A percentile compares a stretch with the other conserved stretches of the same genome.
These are phyloP conservation scores for Noctua janthe DNA, from an alignment of 2,888 invertebrate species.

Conservation along the genomic window DNA sequence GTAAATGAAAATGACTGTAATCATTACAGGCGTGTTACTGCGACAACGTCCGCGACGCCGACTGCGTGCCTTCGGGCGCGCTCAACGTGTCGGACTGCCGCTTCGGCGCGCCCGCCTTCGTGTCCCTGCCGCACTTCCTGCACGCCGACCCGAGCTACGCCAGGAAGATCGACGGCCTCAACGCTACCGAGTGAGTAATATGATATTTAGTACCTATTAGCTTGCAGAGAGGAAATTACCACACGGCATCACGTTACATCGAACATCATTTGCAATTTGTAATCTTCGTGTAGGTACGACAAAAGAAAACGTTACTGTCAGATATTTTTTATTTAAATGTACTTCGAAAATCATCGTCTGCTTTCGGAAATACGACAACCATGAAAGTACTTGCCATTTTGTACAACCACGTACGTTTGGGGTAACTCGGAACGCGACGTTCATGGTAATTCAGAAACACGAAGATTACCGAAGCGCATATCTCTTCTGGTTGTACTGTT, in stretches of 20 bases:
- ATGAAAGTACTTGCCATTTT: no score
- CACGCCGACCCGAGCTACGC: conserved; percentile 92
- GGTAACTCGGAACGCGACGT: background rate
- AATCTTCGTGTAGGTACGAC: no score
- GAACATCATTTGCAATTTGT: no score
- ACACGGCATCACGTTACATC: no score
- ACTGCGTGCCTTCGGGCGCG: conserved; percentile 91
- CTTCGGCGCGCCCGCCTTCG: conserved; percentile 95
- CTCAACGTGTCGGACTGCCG: conserved; percentile 94
- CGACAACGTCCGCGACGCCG: conserved; percentile 78
- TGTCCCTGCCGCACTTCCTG: conserved; percentile 96
- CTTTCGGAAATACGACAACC: no score
- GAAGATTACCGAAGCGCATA: background rate
- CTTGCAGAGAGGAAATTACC: no score
- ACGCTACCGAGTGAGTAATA: conserved; percentile 89
- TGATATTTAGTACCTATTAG: background rate
- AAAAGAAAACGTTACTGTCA: no score
- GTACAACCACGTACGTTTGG: no score
- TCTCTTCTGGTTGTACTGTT: background rate
- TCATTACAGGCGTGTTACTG: conserved; percentile 92
- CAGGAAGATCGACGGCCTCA: conserved; percentile 92
- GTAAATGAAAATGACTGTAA: background rate
- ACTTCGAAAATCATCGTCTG: no score
- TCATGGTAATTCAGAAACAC: background rate
- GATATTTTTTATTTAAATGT: no score